A percentile compares a stretch with the other conserved stretches of the same genome.
phyloP scores from a whole-genome alignment of 2,797 vertebrate genomes.

The Spinibarbus caldwelli region DNA sequence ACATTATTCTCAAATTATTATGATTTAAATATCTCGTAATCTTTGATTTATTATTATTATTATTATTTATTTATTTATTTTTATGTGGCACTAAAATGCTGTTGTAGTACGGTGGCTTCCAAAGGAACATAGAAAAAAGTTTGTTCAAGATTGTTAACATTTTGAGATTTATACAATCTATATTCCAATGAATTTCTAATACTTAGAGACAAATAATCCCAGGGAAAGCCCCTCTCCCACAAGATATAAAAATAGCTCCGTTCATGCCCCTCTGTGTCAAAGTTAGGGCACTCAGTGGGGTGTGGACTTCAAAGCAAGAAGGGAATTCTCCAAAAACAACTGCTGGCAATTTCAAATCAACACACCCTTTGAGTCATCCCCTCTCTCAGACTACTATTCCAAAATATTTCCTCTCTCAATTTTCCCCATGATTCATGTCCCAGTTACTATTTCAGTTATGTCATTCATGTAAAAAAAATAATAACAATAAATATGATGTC shows the following conservation, averaged over 20 bases:
- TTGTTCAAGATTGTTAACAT: neutral
- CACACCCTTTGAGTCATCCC: slow-evolving; percentile 73
- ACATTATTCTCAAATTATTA: neutral
- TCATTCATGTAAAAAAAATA: neutral
- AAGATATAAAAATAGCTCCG: slow-evolving; percentile 78
- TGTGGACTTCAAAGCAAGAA: slow-evolving; percentile 85
- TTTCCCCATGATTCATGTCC: neutral
- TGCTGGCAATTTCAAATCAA: slow-evolving; percentile 84
- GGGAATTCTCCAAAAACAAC: slow-evolving; percentile 86
- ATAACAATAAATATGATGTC: neutral
- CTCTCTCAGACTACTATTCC: slow-evolving; percentile 45
- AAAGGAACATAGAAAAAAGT: neutral
- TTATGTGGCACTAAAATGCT: neutral
- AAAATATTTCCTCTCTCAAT: slow-evolving; percentile 50
- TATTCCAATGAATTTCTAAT: neutral
- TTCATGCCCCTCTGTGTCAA: slow-evolving; percentile 83
- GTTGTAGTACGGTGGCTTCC: neutral
- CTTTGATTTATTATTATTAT: no score
- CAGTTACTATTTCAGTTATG: neutral
- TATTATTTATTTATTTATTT: no score
- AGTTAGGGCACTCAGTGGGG: slow-evolving; percentile 83
- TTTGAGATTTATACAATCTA: neutral
- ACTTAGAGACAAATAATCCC: slow-evolving; percentile 47
- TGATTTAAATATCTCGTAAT: neutral
- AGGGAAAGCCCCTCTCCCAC: slow-evolving; percentile 78